These are phyloP conservation scores for Stegodyphus mimosarum DNA, from an alignment of 1,140 invertebrate genomes.

Conservation along the genomic window DNA sequence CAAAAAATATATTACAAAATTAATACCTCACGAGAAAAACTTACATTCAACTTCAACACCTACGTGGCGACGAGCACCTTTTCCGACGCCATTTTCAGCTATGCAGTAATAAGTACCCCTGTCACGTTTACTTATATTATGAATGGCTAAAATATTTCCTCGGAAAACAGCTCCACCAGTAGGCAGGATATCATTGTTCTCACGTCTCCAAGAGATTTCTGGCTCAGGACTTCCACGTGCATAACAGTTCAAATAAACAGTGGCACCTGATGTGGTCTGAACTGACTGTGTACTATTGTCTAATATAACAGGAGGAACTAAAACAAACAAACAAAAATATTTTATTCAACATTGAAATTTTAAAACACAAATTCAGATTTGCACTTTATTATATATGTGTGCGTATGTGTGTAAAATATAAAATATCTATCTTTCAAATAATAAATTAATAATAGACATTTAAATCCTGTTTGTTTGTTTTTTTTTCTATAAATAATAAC, in stretches of 20 bases:
- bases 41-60: conserved; percentile 84
- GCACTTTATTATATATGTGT: too few relatives aligned
- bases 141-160: conserved; percentile 85
- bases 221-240: conserved; percentile 78
- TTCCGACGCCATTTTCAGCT: conserved; percentile 90
- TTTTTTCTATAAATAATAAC: too few relatives aligned
- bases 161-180: conserved; percentile 72
- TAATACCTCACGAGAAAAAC: background rate
- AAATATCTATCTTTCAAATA: too few relatives aligned
- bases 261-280: conserved; percentile 71
- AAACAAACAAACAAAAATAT: background rate
- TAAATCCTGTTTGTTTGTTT: too few relatives aligned
- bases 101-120: conserved; percentile 94
- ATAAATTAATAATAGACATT: too few relatives aligned
- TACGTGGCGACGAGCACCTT: conserved; percentile 86
- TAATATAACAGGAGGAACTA: conserved; percentile 85
- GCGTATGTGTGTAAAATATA: too few relatives aligned
- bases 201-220: conserved; percentile 88
- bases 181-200: conserved; percentile 91
- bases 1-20: too few relatives aligned
- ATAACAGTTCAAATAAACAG: conserved; percentile 86
- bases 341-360: too few relatives aligned
- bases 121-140: conserved; percentile 76
- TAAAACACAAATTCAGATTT: too few relatives aligned
- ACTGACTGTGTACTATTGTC: conserved; percentile 83